Base-by-base conservation (phyloP, 2,888 invertebrate genomes). In the Lithosia quadra region DNA sequence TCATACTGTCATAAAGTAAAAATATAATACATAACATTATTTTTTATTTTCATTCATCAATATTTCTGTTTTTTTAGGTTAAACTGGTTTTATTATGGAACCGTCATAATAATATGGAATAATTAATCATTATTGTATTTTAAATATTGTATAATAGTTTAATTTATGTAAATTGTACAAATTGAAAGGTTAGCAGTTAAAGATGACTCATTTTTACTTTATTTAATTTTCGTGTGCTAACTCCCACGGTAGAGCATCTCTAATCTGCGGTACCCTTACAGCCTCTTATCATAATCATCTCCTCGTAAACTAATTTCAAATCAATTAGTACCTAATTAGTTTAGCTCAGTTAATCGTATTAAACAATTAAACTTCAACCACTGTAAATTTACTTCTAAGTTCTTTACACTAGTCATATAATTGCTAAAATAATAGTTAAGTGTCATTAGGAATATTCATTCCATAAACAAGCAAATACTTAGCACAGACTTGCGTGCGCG, bases 131-230 rank as follows among this genome's bases (percentile, higher is more conserved):
- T 49, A 18, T 49, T 9, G 9, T 5, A 43, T 43, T 18, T 43
- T 18, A 18, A 5, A 43, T 18, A 43, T 18, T 43, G 43, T 43
- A 13, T 43, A 43, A 43, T 43, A 18, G 7, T 43, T 18, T 1
- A 43, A 43, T 49, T 49, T 49, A 43, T 43, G 43, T 49, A 49
- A 49, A 43, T 43, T 43, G 1, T 43, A 18, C 43, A 18, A 49
- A n/a, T 49, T 49, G n/a, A 43, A 43, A 43, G 43, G 43, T 49
- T n/a, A n/a, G 7, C n/a, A 18, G n/a, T 43, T 18, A 18, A 5
- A 49, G 49, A n/a, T 49, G 49, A 49, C 49, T 49, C 49, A n/a
- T n/a, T 49, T n/a, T 49, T 49, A n/a, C n/a, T 49, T 49, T 18
- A 43, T 18, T 18, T 49, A n/a, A n/a, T 49, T 49, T n/a, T 7